These are phyloP conservation scores for Apeltes quadracus DNA, from an alignment of 2,113 vertebrate genomes.

Conservation along the genomic window DNA sequence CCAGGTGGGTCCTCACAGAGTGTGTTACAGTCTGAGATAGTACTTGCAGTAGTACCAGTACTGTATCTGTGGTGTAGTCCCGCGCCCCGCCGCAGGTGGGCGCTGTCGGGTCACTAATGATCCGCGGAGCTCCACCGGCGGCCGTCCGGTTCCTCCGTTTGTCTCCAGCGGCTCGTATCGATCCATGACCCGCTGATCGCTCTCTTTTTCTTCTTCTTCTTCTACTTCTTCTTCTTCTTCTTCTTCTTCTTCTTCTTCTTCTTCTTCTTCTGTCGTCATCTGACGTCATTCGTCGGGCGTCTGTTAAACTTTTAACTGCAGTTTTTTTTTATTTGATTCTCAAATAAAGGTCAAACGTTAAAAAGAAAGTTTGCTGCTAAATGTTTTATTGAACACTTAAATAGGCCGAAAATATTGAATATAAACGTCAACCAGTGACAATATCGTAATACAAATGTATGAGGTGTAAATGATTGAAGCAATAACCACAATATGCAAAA, in stretches of 20 bases:
- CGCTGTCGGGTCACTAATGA: constrained; percentile 40
- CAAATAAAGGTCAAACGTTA: neutral
- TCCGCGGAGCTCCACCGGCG: constrained; percentile 22
- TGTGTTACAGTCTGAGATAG: neutral
- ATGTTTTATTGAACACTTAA: too few relatives aligned
- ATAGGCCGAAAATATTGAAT: too few relatives aligned
- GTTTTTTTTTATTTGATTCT: neutral
- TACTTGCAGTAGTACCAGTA: neutral
- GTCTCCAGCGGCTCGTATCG: constrained; percentile 46
- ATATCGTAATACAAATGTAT: neutral
- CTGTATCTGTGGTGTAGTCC: neutral
- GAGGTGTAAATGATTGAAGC: neutral
- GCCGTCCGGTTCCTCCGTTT: constrained; percentile 28
- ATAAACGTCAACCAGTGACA: neutral
- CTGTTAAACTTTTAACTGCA: neutral
- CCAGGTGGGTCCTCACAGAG: too few relatives aligned
- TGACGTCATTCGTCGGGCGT: neutral
- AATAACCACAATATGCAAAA: neutral
- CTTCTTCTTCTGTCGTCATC: neutral
- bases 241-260: neutral
- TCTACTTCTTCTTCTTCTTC: neutral
- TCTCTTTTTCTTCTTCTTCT: constrained; percentile 35
- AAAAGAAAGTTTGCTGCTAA: neutral
- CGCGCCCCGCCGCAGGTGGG: neutral
- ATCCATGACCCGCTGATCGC: constrained; percentile 47